Evolutionary conservation across 2,888 invertebrate genomes (phyloP).

Genomic region (Ctenicera cuprea): DNA sequence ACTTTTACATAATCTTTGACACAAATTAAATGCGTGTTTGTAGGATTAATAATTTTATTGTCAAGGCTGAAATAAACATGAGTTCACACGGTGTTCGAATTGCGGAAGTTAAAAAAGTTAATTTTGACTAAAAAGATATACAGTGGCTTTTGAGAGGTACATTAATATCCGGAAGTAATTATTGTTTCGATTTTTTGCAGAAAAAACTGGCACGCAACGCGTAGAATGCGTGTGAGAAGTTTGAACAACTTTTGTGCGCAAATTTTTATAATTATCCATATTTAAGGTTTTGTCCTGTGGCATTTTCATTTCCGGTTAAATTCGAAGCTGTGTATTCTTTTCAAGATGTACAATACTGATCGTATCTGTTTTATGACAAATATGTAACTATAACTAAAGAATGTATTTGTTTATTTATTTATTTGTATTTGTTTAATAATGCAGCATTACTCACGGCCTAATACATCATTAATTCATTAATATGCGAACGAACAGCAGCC

Average conservation of each 20-base stretch:
- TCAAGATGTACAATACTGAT: too few relatives aligned
- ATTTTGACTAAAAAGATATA: not conserved
- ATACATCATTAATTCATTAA: too few relatives aligned
- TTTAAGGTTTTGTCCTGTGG: too few relatives aligned
- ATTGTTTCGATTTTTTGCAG: not conserved
- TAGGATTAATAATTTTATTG: constrained; percentile 18
- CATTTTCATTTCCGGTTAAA: too few relatives aligned
- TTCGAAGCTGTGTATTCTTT: too few relatives aligned
- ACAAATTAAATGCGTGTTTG: constrained; percentile 9
- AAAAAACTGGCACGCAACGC: not conserved
- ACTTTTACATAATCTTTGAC: constrained; percentile 2
- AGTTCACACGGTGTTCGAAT: not conserved
- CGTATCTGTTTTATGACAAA: too few relatives aligned
- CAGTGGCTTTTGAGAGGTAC: not conserved
- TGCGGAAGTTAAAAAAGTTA: constrained; percentile 8
- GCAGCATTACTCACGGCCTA: not conserved
- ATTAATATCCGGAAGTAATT: not conserved
- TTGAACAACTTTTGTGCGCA: too few relatives aligned
- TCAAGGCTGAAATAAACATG: constrained; percentile 5
- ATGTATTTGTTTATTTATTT: not conserved
- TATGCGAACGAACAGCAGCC: not conserved
- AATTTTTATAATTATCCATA: too few relatives aligned
- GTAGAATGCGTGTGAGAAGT: not conserved
- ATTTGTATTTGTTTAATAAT: constrained; percentile 6
- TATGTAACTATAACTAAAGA: too few relatives aligned